Conservation (phyloP, 2,888 invertebrate genomes). For the Macrophya annulata region DNA sequence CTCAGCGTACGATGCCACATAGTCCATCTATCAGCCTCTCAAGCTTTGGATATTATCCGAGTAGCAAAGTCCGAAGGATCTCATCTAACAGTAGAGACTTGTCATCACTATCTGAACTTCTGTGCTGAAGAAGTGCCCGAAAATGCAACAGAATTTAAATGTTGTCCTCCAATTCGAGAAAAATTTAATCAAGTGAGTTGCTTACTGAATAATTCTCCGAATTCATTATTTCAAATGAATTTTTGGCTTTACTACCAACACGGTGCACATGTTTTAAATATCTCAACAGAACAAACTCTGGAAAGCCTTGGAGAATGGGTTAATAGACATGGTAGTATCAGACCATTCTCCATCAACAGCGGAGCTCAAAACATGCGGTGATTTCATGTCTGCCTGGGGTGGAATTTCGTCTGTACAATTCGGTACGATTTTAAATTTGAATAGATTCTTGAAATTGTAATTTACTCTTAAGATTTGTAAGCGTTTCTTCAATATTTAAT, state of each 20-base stretch:
- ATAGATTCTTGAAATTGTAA: neutral
- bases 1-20: constrained; percentile 85
- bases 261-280: neutral
- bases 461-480: neutral
- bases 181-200: constrained; percentile 82
- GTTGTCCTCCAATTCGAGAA: constrained; percentile 87
- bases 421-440: constrained; percentile 76
- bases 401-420: constrained; percentile 89
- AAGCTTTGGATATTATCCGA: constrained; percentile 82
- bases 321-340: constrained; percentile 81
- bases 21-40: constrained; percentile 86
- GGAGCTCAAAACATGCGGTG: constrained; percentile 79
- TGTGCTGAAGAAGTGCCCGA: constrained; percentile 84
- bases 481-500: neutral
- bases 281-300: constrained; percentile 83
- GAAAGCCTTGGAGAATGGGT: constrained; percentile 82
- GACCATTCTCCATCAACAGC: constrained; percentile 73
- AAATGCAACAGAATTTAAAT: constrained; percentile 86
- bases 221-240: neutral
- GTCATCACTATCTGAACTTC: constrained; percentile 87
- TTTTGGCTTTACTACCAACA: neutral
- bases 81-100: constrained; percentile 87
- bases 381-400: constrained; percentile 88
- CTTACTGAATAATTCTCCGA: neutral
- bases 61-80: constrained; percentile 81